phyloP scores from a whole-genome alignment of 2,888 invertebrate genomes.

The Allygus modestus region DNA sequence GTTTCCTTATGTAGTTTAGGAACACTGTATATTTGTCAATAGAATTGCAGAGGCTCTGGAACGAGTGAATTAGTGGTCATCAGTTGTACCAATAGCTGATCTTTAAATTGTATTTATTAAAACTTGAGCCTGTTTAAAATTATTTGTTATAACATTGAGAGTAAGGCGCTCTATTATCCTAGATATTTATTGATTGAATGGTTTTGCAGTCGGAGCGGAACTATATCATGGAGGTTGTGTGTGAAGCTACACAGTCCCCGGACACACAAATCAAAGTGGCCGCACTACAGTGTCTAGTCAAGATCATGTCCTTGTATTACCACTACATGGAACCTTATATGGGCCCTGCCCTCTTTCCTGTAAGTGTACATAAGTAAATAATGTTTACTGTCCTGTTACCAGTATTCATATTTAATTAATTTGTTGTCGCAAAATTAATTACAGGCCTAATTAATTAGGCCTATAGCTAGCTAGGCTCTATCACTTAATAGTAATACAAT shows the following conservation, averaged over 20 bases:
- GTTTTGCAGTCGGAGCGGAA: slow-evolving; percentile 88
- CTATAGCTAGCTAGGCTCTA: too few species aligned
- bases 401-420: background rate
- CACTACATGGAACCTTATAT: slow-evolving; percentile 99
- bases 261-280: slow-evolving; percentile 97
- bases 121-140: too few species aligned
- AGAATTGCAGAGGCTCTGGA: too few species aligned
- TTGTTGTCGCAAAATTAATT: background rate
- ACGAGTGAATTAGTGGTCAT: too few species aligned
- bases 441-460: background rate
- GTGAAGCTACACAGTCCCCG: slow-evolving; percentile 97
- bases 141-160: too few species aligned
- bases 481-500: too few species aligned
- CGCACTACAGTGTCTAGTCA: slow-evolving; percentile 98
- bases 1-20: too few species aligned
- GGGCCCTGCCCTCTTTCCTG: slow-evolving; percentile 97
- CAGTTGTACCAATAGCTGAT: too few species aligned
- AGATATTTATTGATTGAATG: background rate
- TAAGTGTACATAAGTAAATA: too few species aligned
- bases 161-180: too few species aligned
- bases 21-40: too few species aligned
- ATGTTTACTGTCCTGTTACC: background rate
- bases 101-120: too few species aligned
- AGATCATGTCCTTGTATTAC: slow-evolving; percentile 98
- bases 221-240: slow-evolving; percentile 99